Conservation (phyloP, 2,113 vertebrate species). For the Felis catus region F.catus_Fca126_mat1.0 CM031419.1:7911501-7912000, state of each 20-base stretch:
- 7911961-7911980: no score
- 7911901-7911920: background rate
- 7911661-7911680: background rate
- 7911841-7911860: background rate
- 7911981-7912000: no score
- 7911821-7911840: background rate
- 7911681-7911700: background rate
- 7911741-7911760: background rate
- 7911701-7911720: background rate
- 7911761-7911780: background rate
- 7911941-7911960: no score
- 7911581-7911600: background rate
- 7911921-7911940: no score
- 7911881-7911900: background rate
- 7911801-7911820: background rate
- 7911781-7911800: background rate
- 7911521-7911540: accelerated
- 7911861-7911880: background rate
- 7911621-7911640: background rate
- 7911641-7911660: slow-evolving; percentile 13
- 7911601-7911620: background rate
- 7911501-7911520: background rate
- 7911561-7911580: background rate
- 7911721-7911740: accelerated
- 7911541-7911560: background rate